Evolutionary conservation across 2,888 invertebrate genomes (phyloP).

Genomic region (Nemapogon koenigi): DNA sequence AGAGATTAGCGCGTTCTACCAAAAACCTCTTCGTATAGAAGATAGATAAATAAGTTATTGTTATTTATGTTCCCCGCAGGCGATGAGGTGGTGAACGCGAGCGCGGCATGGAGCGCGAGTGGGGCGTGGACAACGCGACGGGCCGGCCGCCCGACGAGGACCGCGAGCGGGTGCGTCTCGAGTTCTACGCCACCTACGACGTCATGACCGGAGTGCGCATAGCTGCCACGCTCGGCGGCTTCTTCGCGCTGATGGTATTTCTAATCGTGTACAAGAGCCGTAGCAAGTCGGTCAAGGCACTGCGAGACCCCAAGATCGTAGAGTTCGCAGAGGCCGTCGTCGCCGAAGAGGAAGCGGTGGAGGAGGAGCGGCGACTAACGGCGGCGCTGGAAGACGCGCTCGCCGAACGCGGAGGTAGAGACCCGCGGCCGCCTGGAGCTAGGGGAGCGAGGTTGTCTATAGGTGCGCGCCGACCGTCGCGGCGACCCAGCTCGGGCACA

Average conservation of each 20-base stretch:
- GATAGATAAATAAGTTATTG: no score
- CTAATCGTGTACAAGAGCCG: conserved; percentile 91
- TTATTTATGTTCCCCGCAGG: conserved; percentile 41
- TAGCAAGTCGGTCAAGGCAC: conserved; percentile 75
- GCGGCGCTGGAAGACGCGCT: conserved; percentile 74
- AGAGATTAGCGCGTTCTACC: no score
- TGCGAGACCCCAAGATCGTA: conserved; percentile 81
- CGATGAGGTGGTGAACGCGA: conserved; percentile 59
- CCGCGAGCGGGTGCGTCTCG: conserved; percentile 75
- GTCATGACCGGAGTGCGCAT: conserved; percentile 93
- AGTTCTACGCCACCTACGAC: conserved; percentile 91
- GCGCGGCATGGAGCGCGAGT: conserved; percentile 51
- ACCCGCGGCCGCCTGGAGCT: conserved; percentile 66
- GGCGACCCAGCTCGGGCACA: conserved; percentile 81
- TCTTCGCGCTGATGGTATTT: conserved; percentile 90
- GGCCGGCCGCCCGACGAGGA: conserved; percentile 49
- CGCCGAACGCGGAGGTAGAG: conserved; percentile 51
- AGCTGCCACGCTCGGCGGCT: conserved; percentile 89
- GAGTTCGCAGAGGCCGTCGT: conserved; percentile 81
- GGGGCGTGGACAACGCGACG: conserved; percentile 40
- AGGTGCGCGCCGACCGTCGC: conserved; percentile 53
- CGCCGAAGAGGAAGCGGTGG: conserved; percentile 69
- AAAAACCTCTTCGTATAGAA: no score
- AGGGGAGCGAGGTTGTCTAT: conserved; percentile 52
- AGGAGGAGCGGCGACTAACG: conserved; percentile 76